A percentile compares a stretch with the other conserved stretches of the same genome.
phyloP scores from a whole-genome alignment of 2,888 invertebrate species.

The Thera britannica region DNA sequence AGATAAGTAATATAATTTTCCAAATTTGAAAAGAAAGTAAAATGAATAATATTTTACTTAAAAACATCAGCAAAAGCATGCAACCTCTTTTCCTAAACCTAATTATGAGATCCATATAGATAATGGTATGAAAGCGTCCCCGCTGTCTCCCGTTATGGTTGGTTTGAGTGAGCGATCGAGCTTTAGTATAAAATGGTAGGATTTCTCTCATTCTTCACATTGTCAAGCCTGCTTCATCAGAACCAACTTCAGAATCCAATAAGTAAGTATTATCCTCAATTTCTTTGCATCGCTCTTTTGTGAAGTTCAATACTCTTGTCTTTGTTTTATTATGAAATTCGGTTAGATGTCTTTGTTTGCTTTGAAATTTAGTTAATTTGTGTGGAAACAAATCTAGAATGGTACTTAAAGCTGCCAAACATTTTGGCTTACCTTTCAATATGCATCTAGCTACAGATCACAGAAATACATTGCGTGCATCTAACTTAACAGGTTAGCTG shows the following conservation, averaged over 20 bases:
- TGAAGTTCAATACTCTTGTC: conserved; percentile 15
- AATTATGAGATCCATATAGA: conserved; percentile 57
- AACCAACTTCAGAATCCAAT: conserved; percentile 42
- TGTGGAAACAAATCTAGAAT: too few species aligned
- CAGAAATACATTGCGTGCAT: too few species aligned
- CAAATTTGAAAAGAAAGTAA: background rate
- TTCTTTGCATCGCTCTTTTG: conserved; percentile 22
- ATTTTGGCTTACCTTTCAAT: background rate
- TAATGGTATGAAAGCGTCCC: conserved; percentile 57
- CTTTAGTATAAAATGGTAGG: conserved; percentile 63
- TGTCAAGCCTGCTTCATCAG: conserved; percentile 45
- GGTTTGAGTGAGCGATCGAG: conserved; percentile 51
- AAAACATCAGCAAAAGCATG: conserved; percentile 7
- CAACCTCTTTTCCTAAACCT: conserved; percentile 39
- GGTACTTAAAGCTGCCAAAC: background rate
- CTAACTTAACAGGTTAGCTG: too few species aligned
- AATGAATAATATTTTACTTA: background rate
- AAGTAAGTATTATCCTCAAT: conserved; percentile 48
- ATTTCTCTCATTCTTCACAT: conserved; percentile 51
- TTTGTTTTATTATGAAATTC: conserved; percentile 14
- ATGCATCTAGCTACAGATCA: background rate
- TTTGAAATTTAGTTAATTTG: conserved; percentile 1
- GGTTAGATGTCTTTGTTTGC: conserved; percentile 6
- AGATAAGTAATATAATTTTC: too few species aligned
- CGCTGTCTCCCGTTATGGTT: conserved; percentile 60